phyloP scores from a whole-genome alignment of 2,888 invertebrate genomes.

The Hirudinaria manillensis region DNA sequence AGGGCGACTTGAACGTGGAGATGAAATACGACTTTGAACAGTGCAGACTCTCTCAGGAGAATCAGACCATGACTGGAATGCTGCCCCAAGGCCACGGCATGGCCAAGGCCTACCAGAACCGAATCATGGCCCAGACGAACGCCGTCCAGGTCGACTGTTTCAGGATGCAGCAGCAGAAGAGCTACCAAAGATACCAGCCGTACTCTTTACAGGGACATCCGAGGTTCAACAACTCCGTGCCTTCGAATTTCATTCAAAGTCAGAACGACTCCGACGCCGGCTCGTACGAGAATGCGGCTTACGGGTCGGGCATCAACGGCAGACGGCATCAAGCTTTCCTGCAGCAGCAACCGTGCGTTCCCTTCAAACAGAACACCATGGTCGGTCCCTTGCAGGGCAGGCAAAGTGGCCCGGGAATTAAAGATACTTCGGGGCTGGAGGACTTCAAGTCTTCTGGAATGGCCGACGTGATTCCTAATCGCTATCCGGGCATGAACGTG shows the following conservation, averaged over 20 bases:
- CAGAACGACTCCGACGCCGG: not conserved
- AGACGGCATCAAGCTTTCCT: not conserved
- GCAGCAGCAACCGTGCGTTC: not conserved
- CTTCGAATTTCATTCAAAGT: not conserved
- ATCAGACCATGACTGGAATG: not conserved
- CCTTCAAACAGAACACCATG: not conserved
- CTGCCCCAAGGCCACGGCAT: not conserved
- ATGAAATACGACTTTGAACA: not conserved
- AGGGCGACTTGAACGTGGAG: not conserved
- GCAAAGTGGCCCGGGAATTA: not conserved
- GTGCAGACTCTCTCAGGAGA: constrained; percentile 2
- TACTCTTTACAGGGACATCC: constrained; percentile 1
- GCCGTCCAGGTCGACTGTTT: not conserved
- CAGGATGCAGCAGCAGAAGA: constrained; percentile 10
- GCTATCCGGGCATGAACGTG: not conserved
- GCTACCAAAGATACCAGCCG: not conserved
- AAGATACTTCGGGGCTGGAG: not conserved
- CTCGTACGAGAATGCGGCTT: not conserved
- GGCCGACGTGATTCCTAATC: not conserved
- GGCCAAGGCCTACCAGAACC: not conserved
- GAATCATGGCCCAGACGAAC: not conserved
- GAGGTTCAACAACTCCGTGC: constrained; percentile 2
- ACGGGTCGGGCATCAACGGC: not conserved
- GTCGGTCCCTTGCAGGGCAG: not conserved
- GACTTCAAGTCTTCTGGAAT: not conserved